Base-by-base conservation (phyloP, 2,113 vertebrate species). In the Dasypus novemcinctus region DNA sequence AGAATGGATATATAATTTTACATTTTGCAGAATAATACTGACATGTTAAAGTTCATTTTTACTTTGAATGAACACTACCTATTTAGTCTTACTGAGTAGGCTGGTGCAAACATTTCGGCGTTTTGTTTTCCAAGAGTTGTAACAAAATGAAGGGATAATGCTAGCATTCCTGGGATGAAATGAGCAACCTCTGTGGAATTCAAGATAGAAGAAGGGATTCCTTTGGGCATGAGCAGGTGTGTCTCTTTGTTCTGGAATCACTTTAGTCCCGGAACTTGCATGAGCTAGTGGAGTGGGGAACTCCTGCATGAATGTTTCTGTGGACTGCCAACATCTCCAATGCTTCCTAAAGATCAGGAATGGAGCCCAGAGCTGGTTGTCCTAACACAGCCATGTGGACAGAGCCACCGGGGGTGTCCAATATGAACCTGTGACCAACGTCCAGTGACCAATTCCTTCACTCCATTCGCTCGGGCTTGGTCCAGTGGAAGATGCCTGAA, bases 201-300 rank as follows among this genome's bases (percentile, higher is more conserved):
- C 0, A 49, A 13, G 13, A 61, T 1, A 33, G 74, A 41, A 52
- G 38, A 38, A 72, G 41, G 41, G 76, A n/a, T 57, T 57, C 54
- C 5, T 0, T 5, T 6, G n/a, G 59, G 38, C 59, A 25, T 3
- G 5, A 33, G 5, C 20, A 33, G 23, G 29, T 29, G 27, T 78
- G 14, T 31, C 12, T 54, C 4, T 57, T 7, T 54, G 9, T 63
- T 41, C 15, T 23, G 23, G 33, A 10, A 29, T 29, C 14, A 33
- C 20, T 6, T 17, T 27, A 52, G 57, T 11, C 1, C 2, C n/a
- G n/a, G 43, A 38, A 49, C 33, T 14, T 7, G 72, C 2, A 64
- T 5, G 13, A 1, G 1, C 43, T 14, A 2, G 21, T 25, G n/a
- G 27, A 12, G 5, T 1, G 0, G 41, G 61, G 25, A 64, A 8